Percentiles rank a stretch among this genome's conserved stretches.
Conservation (phyloP, 2,797 vertebrate species). For the Ataeniobius toweri region DNA sequence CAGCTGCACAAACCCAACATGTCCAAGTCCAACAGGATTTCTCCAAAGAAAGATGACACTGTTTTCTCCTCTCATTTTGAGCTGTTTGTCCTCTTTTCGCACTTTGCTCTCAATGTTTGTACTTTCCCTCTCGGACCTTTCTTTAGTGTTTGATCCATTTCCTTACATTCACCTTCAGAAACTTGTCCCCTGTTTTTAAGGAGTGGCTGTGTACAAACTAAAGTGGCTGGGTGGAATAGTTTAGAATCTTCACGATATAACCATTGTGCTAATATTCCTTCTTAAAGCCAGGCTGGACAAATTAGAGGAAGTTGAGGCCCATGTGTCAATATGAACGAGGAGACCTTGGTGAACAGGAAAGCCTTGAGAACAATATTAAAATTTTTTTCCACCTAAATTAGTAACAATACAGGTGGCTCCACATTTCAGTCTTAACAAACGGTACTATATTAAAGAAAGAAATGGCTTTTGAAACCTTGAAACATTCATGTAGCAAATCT, state of each 20-base stretch:
- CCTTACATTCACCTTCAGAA: slow-evolving; percentile 40
- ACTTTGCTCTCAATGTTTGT: neutral
- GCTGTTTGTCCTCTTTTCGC: slow-evolving; percentile 14
- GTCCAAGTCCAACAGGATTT: slow-evolving; percentile 50
- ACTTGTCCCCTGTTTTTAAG: slow-evolving; percentile 33
- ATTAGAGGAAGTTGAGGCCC: slow-evolving; percentile 60
- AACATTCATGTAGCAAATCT: neutral
- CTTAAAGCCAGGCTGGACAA: slow-evolving; percentile 44
- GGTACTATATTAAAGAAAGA: slow-evolving; percentile 10
- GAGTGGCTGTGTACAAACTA: slow-evolving; percentile 43
- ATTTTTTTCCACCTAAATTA: slow-evolving; percentile 44
- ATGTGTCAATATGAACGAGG: slow-evolving; percentile 59
- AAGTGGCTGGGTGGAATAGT: slow-evolving; percentile 60
- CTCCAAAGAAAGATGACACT: slow-evolving; percentile 52
- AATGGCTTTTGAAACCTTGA: slow-evolving; percentile 4
- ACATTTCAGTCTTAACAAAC: neutral
- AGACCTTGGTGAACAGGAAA: slow-evolving; percentile 60
- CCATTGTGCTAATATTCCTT: slow-evolving; percentile 74
- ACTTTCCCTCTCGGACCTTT: neutral
- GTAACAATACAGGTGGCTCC: slow-evolving; percentile 47
- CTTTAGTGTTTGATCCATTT: slow-evolving; percentile 1
- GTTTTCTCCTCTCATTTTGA: slow-evolving; percentile 29
- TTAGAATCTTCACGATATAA: slow-evolving; percentile 65
- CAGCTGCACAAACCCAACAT: slow-evolving; percentile 11
- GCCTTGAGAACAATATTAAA: slow-evolving; percentile 63